Conservation (phyloP, 2,113 vertebrate species). For the Thymallus thymallus region DNA sequence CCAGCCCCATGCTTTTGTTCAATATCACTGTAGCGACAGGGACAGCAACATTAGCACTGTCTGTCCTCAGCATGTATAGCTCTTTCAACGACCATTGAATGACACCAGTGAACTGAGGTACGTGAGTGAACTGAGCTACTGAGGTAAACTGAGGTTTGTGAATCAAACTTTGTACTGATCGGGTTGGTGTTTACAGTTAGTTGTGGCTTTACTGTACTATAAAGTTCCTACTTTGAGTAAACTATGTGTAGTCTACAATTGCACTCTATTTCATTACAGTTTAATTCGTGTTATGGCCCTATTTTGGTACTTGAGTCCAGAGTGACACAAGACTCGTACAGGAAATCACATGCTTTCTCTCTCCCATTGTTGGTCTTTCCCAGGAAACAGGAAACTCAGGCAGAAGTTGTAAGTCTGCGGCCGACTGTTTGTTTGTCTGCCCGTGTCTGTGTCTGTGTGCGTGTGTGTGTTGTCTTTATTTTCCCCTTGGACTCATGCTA, state of each 20-base stretch:
- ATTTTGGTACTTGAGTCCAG: constrained; percentile 11
- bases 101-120: neutral
- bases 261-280: neutral
- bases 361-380: constrained; percentile 49
- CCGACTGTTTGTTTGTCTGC: neutral
- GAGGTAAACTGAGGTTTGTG: neutral
- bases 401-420: neutral
- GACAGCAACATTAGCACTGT: constrained; percentile 8
- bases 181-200: neutral
- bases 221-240: neutral
- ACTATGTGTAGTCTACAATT: neutral
- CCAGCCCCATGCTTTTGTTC: constrained; percentile 24
- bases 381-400: constrained; percentile 54
- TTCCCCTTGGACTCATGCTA: neutral
- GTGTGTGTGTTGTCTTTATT: neutral
- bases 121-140: neutral
- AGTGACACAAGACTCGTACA: constrained; percentile 43
- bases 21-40: constrained; percentile 20
- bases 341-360: constrained; percentile 41
- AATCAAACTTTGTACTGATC: neutral
- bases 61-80: constrained; percentile 18
- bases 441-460: neutral
- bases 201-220: neutral
- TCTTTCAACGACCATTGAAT: constrained; percentile 3
- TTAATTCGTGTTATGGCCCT: neutral